Evolutionary conservation across 2,113 vertebrate species (phyloP).

Genomic region (Caranx ignobilis): DNA sequence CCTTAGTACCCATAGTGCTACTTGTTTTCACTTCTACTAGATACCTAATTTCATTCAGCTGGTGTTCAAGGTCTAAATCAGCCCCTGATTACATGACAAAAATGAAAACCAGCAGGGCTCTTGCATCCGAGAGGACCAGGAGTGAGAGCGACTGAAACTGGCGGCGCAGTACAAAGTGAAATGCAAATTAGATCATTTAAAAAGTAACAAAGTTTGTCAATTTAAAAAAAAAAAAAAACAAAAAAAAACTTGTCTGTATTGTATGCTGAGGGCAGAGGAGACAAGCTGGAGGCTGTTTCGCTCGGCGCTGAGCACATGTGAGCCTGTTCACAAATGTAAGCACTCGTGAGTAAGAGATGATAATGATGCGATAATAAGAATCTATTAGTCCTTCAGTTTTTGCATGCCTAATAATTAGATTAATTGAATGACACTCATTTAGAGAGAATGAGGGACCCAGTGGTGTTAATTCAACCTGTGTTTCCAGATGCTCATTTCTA

Average conservation of each 20-base stretch:
- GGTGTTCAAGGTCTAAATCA: conserved; percentile 77
- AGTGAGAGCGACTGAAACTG: conserved; percentile 53
- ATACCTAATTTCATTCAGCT: conserved; percentile 77
- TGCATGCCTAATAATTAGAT: conserved; percentile 84
- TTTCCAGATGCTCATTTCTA: conserved; percentile 84
- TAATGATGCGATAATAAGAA: conserved; percentile 81
- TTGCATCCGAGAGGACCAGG: conserved; percentile 63
- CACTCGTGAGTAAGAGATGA: conserved; percentile 74
- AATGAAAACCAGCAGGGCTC: conserved; percentile 75
- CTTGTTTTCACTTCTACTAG: conserved; percentile 67
- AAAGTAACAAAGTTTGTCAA: conserved; percentile 58
- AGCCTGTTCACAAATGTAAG: conserved; percentile 66
- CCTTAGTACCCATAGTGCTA: conserved; percentile 60
- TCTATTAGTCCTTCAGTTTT: conserved; percentile 82
- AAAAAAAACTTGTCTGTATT: conserved; percentile 37
- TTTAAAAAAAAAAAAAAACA: neutral
- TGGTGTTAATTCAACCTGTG: conserved; percentile 84
- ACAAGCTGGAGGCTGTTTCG: conserved; percentile 53
- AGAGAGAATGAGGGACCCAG: conserved; percentile 79
- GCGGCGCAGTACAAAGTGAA: conserved; percentile 58
- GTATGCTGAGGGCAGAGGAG: conserved; percentile 32
- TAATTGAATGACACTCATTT: conserved; percentile 87
- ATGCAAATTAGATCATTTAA: conserved; percentile 74
- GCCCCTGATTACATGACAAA: conserved; percentile 76
- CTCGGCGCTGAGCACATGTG: conserved; percentile 21